Evolutionary conservation across 2,888 invertebrate genomes (phyloP), one percentile per base, ranked within the genome.

Genomic region (Drosophila sordidula): DNA sequence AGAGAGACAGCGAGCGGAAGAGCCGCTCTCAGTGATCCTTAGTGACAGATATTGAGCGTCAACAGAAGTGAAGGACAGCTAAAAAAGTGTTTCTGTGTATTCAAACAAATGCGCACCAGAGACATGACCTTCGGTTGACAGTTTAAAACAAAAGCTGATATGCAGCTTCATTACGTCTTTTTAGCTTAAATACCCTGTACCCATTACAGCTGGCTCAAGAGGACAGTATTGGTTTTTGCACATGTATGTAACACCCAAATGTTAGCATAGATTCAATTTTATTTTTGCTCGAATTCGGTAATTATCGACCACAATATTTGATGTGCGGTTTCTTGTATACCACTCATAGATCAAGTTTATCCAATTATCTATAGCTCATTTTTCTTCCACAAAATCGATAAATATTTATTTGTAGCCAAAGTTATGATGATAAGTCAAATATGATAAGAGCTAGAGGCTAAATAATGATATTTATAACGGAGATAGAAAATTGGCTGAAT

Each of bases 11-110:
- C 18, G 6, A 8, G 12, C 2, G 16, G 18, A 16, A 34, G 52
- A n/a, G 26, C 14, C 18, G 44, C 16, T 9, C 2, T 36, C 9
- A 36, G 11, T 34, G 68, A 75, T 75, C 75, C 76, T 68, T 71
- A 22, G 38, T 29, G 25, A 32, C 51, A 44, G 39, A 38, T 45
- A 32, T 18, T 54, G 22, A 50, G 49, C 16, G 25, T 11, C 49
- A 44, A 49, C 44, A 63, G 63, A 76, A 49, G 44, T 68, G 59
- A 76, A 72, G 68, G 75, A 75, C 63, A 59, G 58, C 57, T 66
- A 44, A 59, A 58, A 50, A 39, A n/a, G n/a, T 39, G 16, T 34
- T 44, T 56, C 34, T 36, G 25, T 34, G 56, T 14, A 51, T 14
- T 41, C 29, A 44, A 64, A 70, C 52, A 52, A 71, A 50, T 55